phyloP scores from a whole-genome alignment of 2,797 vertebrate genomes.

The Acrossocheilus fasciatus region DNA sequence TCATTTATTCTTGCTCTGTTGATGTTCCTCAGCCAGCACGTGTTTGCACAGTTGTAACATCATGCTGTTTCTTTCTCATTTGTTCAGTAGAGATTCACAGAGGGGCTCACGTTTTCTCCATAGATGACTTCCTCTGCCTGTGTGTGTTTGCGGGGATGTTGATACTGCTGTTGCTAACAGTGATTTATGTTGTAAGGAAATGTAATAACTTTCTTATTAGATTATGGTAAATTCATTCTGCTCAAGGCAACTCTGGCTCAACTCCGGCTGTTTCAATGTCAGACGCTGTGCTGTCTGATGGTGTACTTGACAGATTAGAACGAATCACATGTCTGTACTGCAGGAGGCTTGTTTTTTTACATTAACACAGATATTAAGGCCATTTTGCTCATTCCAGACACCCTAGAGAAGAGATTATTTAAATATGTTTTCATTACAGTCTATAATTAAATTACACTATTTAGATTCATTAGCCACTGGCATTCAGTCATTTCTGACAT shows the following conservation, averaged over 20 bases:
- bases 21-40: neutral
- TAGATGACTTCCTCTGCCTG: constrained; percentile 53
- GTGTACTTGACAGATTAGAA: constrained; percentile 35
- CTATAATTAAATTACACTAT: neutral
- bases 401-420: neutral
- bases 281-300: constrained; percentile 48
- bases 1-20: constrained; percentile 39
- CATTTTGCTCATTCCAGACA: neutral
- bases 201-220: constrained; percentile 60
- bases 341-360: neutral
- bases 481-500: constrained; percentile 7
- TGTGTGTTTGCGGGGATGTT: constrained; percentile 45
- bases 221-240: constrained; percentile 60
- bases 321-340: neutral
- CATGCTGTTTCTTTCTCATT: constrained; percentile 25
- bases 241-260: constrained; percentile 44
- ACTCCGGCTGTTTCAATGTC: constrained; percentile 51
- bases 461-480: neutral
- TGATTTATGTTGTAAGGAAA: constrained; percentile 60
- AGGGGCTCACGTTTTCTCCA: constrained; percentile 47
- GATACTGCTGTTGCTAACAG: constrained; percentile 52
- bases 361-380: constrained; percentile 22
- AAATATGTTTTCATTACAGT: neutral
- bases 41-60: constrained; percentile 40
- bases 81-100: constrained; percentile 47